Evolutionary conservation across 1,140 invertebrate species (phyloP).

Genomic region (Trichonephila clavipes): DNA sequence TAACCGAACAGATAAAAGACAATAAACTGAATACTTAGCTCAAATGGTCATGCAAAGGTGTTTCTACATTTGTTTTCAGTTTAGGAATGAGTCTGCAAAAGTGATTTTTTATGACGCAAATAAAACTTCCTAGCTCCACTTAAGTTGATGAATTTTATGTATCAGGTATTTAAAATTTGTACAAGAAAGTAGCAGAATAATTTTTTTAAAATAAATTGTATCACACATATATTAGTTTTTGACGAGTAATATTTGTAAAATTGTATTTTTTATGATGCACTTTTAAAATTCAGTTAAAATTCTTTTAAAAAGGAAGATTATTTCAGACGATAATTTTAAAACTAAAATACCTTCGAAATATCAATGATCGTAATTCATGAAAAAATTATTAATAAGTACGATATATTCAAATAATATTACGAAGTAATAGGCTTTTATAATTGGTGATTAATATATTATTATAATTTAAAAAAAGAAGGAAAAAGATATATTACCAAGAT

Average conservation of each 20-base stretch:
- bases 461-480: too few relatives aligned
- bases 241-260: too few relatives aligned
- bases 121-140: not conserved
- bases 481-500: too few relatives aligned
- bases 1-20: not conserved
- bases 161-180: not conserved
- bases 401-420: too few relatives aligned
- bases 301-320: too few relatives aligned
- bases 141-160: not conserved
- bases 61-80: not conserved
- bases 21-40: not conserved
- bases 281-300: not conserved
- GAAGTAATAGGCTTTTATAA: too few relatives aligned
- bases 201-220: not conserved
- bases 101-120: not conserved
- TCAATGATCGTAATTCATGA: too few relatives aligned
- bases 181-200: too few relatives aligned
- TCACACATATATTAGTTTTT: not conserved
- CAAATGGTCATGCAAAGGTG: not conserved
- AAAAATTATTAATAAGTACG: too few relatives aligned
- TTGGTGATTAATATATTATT: too few relatives aligned
- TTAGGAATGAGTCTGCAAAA: constrained; percentile 4
- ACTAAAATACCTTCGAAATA: too few relatives aligned
- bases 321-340: too few relatives aligned
- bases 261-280: not conserved